Percentiles rank a stretch among this genome's conserved stretches.
Evolutionary conservation across 2,797 vertebrate species (phyloP).

Genomic region (Tapera naevia): DNA sequence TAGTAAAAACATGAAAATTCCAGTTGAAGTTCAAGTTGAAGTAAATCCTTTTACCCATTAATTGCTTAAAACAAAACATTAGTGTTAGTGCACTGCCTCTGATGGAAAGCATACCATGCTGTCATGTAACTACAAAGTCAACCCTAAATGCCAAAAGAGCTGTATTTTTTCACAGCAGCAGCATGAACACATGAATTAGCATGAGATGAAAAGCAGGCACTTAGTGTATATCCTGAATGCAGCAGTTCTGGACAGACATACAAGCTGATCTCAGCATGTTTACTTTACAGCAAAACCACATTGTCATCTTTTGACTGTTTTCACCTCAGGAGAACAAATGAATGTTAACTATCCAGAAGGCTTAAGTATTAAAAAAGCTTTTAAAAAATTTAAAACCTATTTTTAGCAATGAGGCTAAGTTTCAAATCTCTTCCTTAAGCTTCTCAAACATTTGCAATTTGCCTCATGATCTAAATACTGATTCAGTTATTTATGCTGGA

Average conservation of each 20-base stretch:
- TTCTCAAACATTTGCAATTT: neutral
- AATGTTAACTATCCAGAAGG: neutral
- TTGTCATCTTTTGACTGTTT: neutral
- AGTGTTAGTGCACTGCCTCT: neutral
- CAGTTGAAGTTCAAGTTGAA: neutral
- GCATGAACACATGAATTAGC: neutral
- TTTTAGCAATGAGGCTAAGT: neutral
- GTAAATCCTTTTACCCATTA: neutral
- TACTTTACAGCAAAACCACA: neutral
- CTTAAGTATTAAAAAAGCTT: neutral
- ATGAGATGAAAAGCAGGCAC: neutral
- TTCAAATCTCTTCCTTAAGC: neutral
- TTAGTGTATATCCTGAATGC: neutral
- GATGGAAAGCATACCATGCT: neutral
- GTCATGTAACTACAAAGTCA: neutral
- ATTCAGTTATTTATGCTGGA: neutral
- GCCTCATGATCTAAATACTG: neutral
- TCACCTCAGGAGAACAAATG: neutral
- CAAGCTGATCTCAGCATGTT: neutral
- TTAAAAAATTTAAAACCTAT: neutral
- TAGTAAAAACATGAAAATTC: neutral
- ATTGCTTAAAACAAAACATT: neutral
- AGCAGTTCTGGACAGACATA: conserved; percentile 24
- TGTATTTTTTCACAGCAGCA: neutral
- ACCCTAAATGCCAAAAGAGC: neutral